Evolutionary conservation across 2,888 invertebrate species (phyloP), one percentile per base, ranked within the genome.

Genomic region (Cataglyphis rosenhaueri): DNA sequence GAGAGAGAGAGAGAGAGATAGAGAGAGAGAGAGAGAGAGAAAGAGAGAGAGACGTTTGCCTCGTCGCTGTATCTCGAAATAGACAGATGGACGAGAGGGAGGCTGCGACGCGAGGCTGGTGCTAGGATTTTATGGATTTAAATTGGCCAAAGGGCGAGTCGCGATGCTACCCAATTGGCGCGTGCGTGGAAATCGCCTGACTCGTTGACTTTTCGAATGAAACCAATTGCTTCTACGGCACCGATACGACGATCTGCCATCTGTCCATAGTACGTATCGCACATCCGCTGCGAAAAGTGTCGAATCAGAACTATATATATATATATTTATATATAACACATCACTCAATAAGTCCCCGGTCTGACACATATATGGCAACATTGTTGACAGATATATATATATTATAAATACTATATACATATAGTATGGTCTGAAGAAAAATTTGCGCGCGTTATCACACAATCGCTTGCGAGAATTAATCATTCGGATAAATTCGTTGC

Each of bases 101-200:
- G 62, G 59, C 44, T 48, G 35, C 61, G 59, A 38, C 35, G 76
- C 38, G 65, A 73, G 3, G 38, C 3, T 64, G 38, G 57, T 62
- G 65, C 78, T 82, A 85, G 76, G 82, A 88, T 85, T 89, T 87
- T 84, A 87, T 87, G 83, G 83, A 82, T 84, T 83, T 88, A 82
- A 87, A 89, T 87, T 89, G 86, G 74, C 82, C 82, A 81, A 82
- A 84, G 85, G 81, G 81, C 83, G 79, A 75, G 12, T 38, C 66
- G 62, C 55, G 76, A 59, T 64, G 64, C 70, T 61, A 61, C 25
- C 66, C 71, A 83, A 83, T 83, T 83, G 81, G 66, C 81, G 65
- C 15, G 55, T 73, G 73, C 52, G 38, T 44, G 48, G 41, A 71
- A 64, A 61, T 64, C 35, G 38, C 68, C 52, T 64, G 65, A 29